phyloP scores from a whole-genome alignment of 2,113 vertebrate species.

The Phycodurus eques region DNA sequence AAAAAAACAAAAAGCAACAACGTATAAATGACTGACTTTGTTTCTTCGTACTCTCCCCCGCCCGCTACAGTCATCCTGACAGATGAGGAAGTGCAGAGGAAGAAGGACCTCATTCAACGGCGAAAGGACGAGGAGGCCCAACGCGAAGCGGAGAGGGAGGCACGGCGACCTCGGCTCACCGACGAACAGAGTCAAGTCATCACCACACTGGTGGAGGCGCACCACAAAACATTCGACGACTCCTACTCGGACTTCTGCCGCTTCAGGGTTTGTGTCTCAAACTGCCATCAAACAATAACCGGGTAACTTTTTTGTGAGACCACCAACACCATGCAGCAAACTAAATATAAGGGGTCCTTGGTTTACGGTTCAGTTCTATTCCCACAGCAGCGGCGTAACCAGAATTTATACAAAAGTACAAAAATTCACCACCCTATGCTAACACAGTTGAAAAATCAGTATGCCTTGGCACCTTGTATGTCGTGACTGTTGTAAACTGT shows the following conservation, averaged over 20 bases:
- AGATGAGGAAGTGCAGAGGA: constrained; percentile 94
- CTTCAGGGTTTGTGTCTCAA: constrained; percentile 80
- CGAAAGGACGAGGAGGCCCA: constrained; percentile 94
- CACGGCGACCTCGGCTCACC: constrained; percentile 80
- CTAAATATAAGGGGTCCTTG: background rate
- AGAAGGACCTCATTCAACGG: constrained; percentile 90
- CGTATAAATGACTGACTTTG: background rate
- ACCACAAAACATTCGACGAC: constrained; percentile 92
- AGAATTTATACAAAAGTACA: no score
- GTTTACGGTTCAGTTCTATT: background rate
- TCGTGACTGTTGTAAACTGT: no score
- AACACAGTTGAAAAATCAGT: no score
- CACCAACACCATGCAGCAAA: background rate
- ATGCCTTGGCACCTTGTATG: no score
- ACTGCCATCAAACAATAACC: background rate
- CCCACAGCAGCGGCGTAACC: background rate
- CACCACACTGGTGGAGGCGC: constrained; percentile 83
- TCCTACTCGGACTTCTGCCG: constrained; percentile 88
- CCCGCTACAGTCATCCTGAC: constrained; percentile 90
- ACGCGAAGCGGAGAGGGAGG: constrained; percentile 85
- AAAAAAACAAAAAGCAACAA: background rate
- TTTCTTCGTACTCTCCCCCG: background rate
- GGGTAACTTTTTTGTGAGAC: background rate
- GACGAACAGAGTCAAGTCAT: constrained; percentile 90
- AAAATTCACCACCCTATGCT: no score